phyloP scores from a whole-genome alignment of 2,888 invertebrate species.

The Ariolimax columbianus region DNA sequence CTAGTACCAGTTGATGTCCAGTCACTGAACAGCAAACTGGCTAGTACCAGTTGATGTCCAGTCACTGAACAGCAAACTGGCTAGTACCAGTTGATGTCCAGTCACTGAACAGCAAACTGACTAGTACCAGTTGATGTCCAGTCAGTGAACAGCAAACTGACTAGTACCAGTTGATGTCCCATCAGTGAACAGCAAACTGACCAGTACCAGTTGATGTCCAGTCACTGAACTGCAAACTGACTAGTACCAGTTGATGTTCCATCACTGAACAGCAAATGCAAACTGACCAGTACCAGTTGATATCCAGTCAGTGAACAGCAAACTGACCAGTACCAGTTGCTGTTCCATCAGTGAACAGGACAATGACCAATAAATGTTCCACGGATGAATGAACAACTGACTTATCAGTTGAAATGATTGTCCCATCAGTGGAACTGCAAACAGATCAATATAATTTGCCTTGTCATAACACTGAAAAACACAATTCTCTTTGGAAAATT shows the following conservation, averaged over 20 bases:
- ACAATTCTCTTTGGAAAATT: not conserved
- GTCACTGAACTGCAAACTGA: not conserved
- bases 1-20: not conserved
- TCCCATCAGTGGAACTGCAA: slow-evolving; percentile 5
- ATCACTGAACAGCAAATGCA: slow-evolving; percentile 4
- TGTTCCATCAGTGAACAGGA: not conserved
- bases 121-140: not conserved
- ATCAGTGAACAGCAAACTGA: not conserved
- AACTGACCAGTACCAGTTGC: not conserved
- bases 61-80: not conserved
- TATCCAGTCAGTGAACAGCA: not conserved
- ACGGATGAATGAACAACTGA: not conserved
- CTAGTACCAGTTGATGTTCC: not conserved
- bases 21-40: not conserved
- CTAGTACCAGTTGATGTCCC: not conserved
- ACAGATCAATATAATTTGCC: not conserved
- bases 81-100: not conserved
- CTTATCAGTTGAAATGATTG: not conserved
- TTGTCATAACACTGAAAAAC: too few relatives aligned
- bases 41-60: not conserved
- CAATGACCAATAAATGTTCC: not conserved
- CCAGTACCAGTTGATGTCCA: not conserved
- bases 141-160: not conserved
- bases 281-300: not conserved
- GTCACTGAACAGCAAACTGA: not conserved